phyloP scores from a whole-genome alignment of 2,888 invertebrate genomes.

The Sarcophaga rosellei region DNA sequence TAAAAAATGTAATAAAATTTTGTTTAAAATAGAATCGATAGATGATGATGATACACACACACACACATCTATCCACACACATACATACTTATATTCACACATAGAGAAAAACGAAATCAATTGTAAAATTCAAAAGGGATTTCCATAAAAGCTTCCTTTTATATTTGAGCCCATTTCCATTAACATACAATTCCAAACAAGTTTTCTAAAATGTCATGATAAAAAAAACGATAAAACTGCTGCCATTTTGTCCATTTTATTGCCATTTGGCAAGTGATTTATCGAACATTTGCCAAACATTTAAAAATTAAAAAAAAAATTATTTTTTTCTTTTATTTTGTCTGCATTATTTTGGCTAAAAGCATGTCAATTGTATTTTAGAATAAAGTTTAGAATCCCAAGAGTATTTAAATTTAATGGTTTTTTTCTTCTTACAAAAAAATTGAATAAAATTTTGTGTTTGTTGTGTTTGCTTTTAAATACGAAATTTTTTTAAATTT shows the following conservation, averaged over 20 bases:
- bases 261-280: slow-evolving; percentile 66
- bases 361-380: slow-evolving; percentile 73
- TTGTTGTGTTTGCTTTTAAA: neutral
- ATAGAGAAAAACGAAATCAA: slow-evolving; percentile 52
- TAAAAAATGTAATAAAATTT: slow-evolving; percentile 23
- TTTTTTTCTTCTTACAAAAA: neutral
- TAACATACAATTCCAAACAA: slow-evolving; percentile 59
- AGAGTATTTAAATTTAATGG: neutral
- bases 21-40: slow-evolving; percentile 13
- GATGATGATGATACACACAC: slow-evolving; percentile 17
- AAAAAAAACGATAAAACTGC: neutral
- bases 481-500: neutral
- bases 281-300: slow-evolving; percentile 68
- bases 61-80: neutral
- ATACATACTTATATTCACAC: neutral
- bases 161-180: slow-evolving; percentile 64
- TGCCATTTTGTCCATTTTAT: slow-evolving; percentile 24
- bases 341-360: slow-evolving; percentile 73
- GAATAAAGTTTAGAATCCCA: slow-evolving; percentile 11
- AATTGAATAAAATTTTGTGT: neutral
- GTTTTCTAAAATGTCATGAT: slow-evolving; percentile 50
- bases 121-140: slow-evolving; percentile 63
- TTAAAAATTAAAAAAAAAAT: slow-evolving; percentile 69
- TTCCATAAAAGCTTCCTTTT: slow-evolving; percentile 54
- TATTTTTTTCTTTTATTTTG: neutral